These are phyloP conservation scores for Thaumetopoea pityocampa DNA, from an alignment of 1,140 invertebrate genomes.

Conservation along the genomic window DNA sequence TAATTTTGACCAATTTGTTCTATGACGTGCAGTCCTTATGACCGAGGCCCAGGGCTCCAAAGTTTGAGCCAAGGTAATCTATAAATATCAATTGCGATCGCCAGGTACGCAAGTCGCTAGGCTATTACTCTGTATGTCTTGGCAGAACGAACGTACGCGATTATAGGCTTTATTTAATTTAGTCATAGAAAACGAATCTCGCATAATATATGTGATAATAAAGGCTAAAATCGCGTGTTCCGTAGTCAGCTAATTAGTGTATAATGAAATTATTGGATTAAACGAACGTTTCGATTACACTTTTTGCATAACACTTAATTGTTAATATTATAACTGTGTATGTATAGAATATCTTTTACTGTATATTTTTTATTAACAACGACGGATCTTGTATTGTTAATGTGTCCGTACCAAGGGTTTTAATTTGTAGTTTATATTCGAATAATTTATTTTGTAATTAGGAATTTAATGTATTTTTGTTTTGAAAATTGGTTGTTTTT, in stretches of 20 bases:
- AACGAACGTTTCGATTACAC: conserved; percentile 46
- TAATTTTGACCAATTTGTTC: no score
- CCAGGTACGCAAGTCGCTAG: neutral
- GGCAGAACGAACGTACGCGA: conserved; percentile 4
- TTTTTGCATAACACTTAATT: conserved; percentile 68
- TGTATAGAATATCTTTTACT: conserved; percentile 48
- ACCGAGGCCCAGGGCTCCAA: no score
- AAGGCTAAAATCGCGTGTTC: conserved; percentile 31
- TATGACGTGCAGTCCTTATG: no score
- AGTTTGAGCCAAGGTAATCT: no score
- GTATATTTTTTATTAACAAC: conserved; percentile 52
- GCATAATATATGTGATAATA: conserved; percentile 8
- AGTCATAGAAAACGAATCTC: conserved; percentile 1
- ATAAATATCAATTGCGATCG: neutral
- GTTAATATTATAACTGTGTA: conserved; percentile 65
- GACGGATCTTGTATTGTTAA: conserved; percentile 37
- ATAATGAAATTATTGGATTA: conserved; percentile 7
- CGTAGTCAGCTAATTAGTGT: conserved; percentile 21
- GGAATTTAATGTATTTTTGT: conserved; percentile 22
- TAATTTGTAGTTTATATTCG: neutral
- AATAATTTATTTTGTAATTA: conserved; percentile 10
- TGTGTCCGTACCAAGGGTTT: conserved; percentile 6
- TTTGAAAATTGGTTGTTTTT: conserved; percentile 24
- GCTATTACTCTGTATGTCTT: no score
- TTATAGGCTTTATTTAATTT: conserved; percentile 2